Base-by-base conservation (phyloP, 2,888 invertebrate genomes). In the Digitonthophagus gazella region DNA sequence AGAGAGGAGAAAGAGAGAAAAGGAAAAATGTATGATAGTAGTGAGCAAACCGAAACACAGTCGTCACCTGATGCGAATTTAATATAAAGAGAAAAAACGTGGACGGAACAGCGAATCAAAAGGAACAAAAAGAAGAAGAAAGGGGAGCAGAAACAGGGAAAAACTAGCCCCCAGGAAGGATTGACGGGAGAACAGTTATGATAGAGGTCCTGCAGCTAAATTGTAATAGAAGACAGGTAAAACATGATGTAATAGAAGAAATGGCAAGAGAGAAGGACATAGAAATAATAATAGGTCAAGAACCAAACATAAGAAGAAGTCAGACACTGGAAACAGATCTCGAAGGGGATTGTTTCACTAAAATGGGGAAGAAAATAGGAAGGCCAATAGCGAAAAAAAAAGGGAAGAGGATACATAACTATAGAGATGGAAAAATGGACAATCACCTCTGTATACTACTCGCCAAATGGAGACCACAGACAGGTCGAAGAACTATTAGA, bases 231-330 rank as follows among this genome's bases (percentile, higher is more conserved):
- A 28, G 56, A 6, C 20, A 15, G n/a, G 67, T 15, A 6, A 69
- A 70, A 64, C 68, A 70, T 22, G 67, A 70, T 18, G 66, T 71
- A 6, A 15, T 70, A 5, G 63, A 55, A 8, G 65, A 69, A 55
- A 63, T 54, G 3, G 20, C 56, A 8, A 6, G 2, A 3, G 70
- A 70, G 15, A 44, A 70, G 16, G 20, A 65, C 15, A 65, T 70
- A 15, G 68, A 68, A 44, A 57, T 72, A 22, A 61, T 71, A 6
- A 20, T 71, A 0, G 67, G 68, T 58, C 71, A 72, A 54, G 70
- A 72, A 63, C 72, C 72, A 3, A 72, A 69, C 57, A 61, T 11
- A 22, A 65, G 66, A 3, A 44, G 58, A 54, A 15, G 57, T 1
- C 18, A 8, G 20, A 68, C 63, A 44, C 11, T 44, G 6, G 16